Percentiles rank a stretch among this genome's conserved stretches.
Evolutionary conservation across 2,113 vertebrate genomes (phyloP).

Genomic region (Maccullochella peelii): DNA sequence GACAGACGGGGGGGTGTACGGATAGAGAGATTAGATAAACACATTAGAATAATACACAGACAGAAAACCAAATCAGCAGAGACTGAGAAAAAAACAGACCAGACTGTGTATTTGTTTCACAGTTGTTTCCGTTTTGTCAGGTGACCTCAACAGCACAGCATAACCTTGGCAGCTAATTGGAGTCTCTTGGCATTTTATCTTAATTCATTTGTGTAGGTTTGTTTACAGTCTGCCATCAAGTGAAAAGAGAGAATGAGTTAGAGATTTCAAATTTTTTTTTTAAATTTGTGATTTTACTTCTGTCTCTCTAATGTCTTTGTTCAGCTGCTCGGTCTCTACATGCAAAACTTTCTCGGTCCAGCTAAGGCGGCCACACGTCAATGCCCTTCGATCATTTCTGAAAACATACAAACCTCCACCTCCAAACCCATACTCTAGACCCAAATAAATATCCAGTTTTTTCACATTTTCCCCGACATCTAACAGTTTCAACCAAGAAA

Average conservation of each 20-base stretch:
- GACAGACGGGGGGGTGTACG: neutral
- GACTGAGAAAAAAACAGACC: conserved; percentile 40
- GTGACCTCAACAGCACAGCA: conserved; percentile 49
- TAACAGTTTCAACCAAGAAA: neutral
- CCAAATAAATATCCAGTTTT: conserved; percentile 13
- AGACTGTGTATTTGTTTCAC: conserved; percentile 36
- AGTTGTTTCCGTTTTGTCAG: conserved; percentile 37
- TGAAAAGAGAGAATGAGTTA: conserved; percentile 27
- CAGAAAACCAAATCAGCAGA: conserved; percentile 9
- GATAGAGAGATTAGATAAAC: neutral
- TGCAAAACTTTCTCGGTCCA: neutral
- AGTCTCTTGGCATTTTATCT: conserved; percentile 71
- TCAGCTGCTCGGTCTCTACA: neutral
- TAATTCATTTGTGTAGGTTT: conserved; percentile 70
- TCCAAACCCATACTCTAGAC: neutral
- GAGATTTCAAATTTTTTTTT: conserved; percentile 29
- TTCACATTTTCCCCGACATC: neutral
- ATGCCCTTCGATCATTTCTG: neutral
- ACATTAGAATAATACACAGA: neutral
- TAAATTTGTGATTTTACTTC: neutral
- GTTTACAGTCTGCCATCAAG: conserved; percentile 60
- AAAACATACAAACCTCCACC: neutral
- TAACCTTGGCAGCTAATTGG: conserved; percentile 71
- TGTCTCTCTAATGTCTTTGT: conserved; percentile 1
- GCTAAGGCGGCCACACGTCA: neutral